These are phyloP conservation scores for Heliopora coerulea DNA, from an alignment of 92 coral and sea anemone genomes.

Conservation along the genomic window DNA sequence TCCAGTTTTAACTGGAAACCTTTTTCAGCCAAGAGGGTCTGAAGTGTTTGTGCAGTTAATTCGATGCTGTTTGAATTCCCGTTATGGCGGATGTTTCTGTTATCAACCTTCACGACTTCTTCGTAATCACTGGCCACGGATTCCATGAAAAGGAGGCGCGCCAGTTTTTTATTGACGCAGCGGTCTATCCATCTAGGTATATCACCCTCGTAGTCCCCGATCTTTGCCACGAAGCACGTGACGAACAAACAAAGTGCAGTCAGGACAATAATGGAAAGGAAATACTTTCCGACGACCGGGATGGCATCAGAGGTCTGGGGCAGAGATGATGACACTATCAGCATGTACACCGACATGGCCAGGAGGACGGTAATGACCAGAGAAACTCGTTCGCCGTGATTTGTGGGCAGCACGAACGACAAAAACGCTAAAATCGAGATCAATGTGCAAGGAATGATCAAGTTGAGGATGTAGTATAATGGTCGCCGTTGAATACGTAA, in stretches of 20 bases:
- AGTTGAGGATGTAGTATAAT: conserved; percentile 16
- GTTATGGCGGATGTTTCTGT: too few species aligned
- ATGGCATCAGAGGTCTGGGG: conserved; percentile 43
- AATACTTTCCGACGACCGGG: conserved; percentile 22
- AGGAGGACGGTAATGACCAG: conserved; percentile 30
- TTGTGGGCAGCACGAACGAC: conserved; percentile 25
- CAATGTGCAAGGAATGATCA: conserved; percentile 25
- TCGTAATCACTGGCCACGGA: not conserved
- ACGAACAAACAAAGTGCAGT: conserved; percentile 12
- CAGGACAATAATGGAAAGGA: conserved; percentile 19
- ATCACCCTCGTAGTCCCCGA: conserved; percentile 8
- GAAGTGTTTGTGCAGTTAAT: too few species aligned
- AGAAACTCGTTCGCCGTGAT: conserved; percentile 32
- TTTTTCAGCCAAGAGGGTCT: too few species aligned
- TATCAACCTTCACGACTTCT: not conserved
- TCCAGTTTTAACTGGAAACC: too few species aligned
- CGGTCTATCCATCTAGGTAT: conserved; percentile 10
- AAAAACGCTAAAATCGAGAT: conserved; percentile 23
- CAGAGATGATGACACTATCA: conserved; percentile 26
- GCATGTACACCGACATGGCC: conserved; percentile 38
- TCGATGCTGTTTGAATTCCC: too few species aligned
- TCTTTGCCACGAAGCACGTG: conserved; percentile 11
- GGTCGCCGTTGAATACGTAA: conserved; percentile 23
- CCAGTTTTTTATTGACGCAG: not conserved
- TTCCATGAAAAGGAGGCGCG: not conserved